Evolutionary conservation across 53 echinoderm and acorn worm species (phyloP).

Genomic region (Apostichopus leukothele): DNA sequence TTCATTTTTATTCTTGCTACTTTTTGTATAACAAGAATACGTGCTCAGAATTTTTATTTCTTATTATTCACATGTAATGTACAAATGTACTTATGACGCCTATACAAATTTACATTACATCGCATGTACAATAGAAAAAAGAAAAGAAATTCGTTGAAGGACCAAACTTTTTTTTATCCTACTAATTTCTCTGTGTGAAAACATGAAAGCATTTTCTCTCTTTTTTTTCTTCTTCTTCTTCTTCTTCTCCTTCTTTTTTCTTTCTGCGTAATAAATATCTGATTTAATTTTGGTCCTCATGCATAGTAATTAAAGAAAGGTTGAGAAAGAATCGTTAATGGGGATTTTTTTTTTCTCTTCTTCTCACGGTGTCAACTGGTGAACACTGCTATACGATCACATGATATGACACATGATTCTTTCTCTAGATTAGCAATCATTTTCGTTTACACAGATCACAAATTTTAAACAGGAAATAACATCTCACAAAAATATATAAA

Average conservation of each 20-base stretch:
- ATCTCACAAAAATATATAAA: constrained; percentile 99
- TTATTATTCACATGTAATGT: constrained; percentile 85
- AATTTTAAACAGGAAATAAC: constrained; percentile 68
- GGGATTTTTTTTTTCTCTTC: not conserved
- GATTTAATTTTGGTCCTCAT: constrained; percentile 97
- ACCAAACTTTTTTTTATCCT: constrained; percentile 49
- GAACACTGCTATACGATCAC: constrained; percentile 24
- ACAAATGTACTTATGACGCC: constrained; percentile 78
- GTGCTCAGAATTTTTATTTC: constrained; percentile 57
- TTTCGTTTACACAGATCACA: constrained; percentile 27
- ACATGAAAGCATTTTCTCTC: constrained; percentile 50
- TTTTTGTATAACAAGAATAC: constrained; percentile 65
- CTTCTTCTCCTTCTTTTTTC: constrained; percentile 35
- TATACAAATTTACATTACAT: constrained; percentile 62
- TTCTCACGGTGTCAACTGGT: not conserved
- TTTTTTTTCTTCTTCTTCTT: not conserved
- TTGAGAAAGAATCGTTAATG: constrained; percentile 37
- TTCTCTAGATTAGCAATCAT: constrained; percentile 35
- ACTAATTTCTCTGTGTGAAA: constrained; percentile 56
- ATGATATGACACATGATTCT: constrained; percentile 2
- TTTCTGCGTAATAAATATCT: constrained; percentile 54
- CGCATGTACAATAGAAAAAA: constrained; percentile 97
- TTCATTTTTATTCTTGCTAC: constrained; percentile 47
- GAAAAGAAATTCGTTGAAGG: constrained; percentile 48
- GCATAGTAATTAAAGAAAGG: constrained; percentile 82